Conservation (phyloP, 2,113 vertebrate species). For the Columbina picui region DNA sequence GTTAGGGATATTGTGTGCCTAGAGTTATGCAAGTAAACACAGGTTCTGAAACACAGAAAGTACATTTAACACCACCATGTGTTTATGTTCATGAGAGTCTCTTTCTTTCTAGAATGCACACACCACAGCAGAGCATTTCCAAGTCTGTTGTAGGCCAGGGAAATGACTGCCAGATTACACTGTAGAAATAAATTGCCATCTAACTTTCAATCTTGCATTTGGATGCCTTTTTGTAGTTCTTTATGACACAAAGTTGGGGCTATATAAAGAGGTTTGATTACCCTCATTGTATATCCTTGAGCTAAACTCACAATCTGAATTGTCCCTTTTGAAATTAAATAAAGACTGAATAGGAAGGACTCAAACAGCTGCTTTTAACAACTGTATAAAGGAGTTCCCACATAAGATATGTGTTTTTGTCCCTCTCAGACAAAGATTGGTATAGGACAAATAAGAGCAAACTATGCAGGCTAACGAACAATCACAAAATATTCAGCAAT, state of each 20-base stretch:
- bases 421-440: neutral
- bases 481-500: neutral
- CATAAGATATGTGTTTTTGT: fast-evolving
- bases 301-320: conserved; percentile 26
- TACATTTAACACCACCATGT: neutral
- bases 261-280: conserved; percentile 49
- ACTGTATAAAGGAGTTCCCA: neutral
- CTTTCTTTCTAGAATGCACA: neutral
- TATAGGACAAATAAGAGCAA: neutral
- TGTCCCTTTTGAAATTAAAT: conserved; percentile 18
- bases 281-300: conserved; percentile 35
- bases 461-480: neutral
- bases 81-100: neutral
- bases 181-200: conserved; percentile 12
- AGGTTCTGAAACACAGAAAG: neutral
- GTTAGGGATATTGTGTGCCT: neutral
- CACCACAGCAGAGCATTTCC: neutral
- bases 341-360: neutral
- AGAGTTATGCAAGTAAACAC: neutral
- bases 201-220: conserved; percentile 11
- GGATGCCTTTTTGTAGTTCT: conserved; percentile 33
- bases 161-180: neutral
- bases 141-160: neutral
- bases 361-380: conserved; percentile 49
- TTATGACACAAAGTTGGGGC: conserved; percentile 42